phyloP scores from a whole-genome alignment of 92 coral and sea anemone species.

The Actinostola sp. region DNA sequence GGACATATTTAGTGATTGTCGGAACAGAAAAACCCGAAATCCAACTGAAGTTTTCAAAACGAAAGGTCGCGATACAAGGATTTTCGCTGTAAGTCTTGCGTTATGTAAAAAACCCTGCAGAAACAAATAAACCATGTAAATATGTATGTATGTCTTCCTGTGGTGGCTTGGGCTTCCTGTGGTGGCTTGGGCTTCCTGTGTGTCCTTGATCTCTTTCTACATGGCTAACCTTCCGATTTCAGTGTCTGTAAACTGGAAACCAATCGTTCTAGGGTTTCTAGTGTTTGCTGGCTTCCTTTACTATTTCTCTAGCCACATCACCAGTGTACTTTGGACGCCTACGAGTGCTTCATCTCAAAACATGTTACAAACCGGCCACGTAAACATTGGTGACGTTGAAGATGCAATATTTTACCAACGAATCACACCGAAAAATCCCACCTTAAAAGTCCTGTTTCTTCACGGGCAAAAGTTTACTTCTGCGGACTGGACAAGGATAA shows the following conservation, averaged over 20 bases:
- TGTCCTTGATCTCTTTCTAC: too few species aligned
- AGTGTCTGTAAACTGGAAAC: slow-evolving; percentile 62
- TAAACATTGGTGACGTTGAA: slow-evolving; percentile 45
- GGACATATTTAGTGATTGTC: too few species aligned
- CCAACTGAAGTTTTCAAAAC: too few species aligned
- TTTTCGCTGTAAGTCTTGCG: too few species aligned
- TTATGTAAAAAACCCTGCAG: too few species aligned
- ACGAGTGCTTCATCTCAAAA: background rate
- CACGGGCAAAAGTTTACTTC: slow-evolving; percentile 81
- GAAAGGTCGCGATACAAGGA: too few species aligned
- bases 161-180: too few species aligned
- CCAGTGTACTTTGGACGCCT: slow-evolving; percentile 13
- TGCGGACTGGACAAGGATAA: slow-evolving; percentile 68
- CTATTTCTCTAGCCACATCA: slow-evolving; percentile 22
- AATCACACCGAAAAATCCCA: slow-evolving; percentile 40
- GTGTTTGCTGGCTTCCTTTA: slow-evolving; percentile 16
- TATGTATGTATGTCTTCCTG: too few species aligned
- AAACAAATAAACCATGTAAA: too few species aligned
- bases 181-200: too few species aligned
- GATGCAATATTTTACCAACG: slow-evolving; percentile 71
- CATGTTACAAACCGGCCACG: slow-evolving; percentile 16
- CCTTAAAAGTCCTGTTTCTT: slow-evolving; percentile 53
- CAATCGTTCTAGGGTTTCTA: slow-evolving; percentile 26
- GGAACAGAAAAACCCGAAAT: too few species aligned
- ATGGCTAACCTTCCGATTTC: slow-evolving; percentile 68